Conservation (phyloP, 2,888 invertebrate species). For the Helleia helle region DNA sequence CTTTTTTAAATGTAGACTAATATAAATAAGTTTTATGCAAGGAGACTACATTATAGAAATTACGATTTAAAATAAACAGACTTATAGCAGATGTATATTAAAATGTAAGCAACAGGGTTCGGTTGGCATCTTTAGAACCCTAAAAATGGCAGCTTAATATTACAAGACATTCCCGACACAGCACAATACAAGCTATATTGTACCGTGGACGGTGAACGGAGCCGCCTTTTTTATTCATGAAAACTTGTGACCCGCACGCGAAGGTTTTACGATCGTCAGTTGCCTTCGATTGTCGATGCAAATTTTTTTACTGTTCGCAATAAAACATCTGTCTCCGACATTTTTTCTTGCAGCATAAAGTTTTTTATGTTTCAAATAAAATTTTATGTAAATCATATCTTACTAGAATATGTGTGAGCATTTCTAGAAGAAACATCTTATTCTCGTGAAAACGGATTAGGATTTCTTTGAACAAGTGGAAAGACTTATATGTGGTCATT, state of each 20-base stretch:
- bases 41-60: too few relatives aligned
- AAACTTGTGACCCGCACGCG: constrained; percentile 42
- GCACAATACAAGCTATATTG: neutral
- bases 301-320: constrained; percentile 47
- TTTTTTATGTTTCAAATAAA: constrained; percentile 24
- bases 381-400: constrained; percentile 17
- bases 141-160: neutral
- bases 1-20: too few relatives aligned
- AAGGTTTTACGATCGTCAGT: constrained; percentile 58
- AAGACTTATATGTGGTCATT: too few relatives aligned
- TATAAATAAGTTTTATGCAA: too few relatives aligned
- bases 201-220: neutral
- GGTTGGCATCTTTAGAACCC: too few relatives aligned
- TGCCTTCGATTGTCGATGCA: constrained; percentile 55
- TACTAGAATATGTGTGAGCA: too few relatives aligned
- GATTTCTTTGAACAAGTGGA: too few relatives aligned
- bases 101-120: too few relatives aligned
- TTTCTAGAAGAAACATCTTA: too few relatives aligned
- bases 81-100: too few relatives aligned
- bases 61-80: too few relatives aligned
- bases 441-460: too few relatives aligned
- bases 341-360: constrained; percentile 38
- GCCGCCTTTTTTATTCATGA: constrained; percentile 45
- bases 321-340: constrained; percentile 50
- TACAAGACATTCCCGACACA: neutral